Base-by-base conservation (phyloP, 2,888 invertebrate genomes). In the Acanthosoma haemorrhoidale region DNA sequence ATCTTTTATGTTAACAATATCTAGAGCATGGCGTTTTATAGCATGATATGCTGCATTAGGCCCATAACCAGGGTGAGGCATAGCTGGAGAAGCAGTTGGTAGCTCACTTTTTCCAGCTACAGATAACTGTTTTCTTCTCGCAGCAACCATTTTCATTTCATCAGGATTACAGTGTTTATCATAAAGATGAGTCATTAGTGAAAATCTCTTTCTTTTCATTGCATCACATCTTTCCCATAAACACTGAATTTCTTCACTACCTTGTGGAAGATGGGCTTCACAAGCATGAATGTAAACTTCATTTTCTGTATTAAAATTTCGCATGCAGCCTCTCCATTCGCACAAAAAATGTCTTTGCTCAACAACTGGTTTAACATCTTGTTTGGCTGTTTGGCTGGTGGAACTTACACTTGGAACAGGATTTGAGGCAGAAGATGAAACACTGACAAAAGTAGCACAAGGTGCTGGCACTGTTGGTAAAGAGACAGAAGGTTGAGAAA, bases 11-110 rank as follows among this genome's bases (percentile, higher is more conserved):
- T 93, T 93, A 75, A 93, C 88, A 81, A 91, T 92, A 76, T 94
- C 94, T 21, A 92, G 85, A 8, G 96, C 93, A 80, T 98, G 98
- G 75, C 98, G 87, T 79, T 95, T 92, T 72, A 99, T 95, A 0
- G 99, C 99, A 76, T 97, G 96, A 74, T 95, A 85, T 3, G 99
- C 99, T 11, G 99, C 98, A 79, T 96, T 95, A 4, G 91, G 92
- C 58, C 92, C 94, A 79, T 96, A 96, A 11, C 94, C 94, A n/a
- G 94, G 88, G 79, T 88, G 87, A 77, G 76, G 85, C 76, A 82
- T 86, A 78, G 82, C 81, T 75, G 80, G 84, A 76, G 80, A 84
- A 78, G 80, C 85, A 69, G 80, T 84, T 78, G 80, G 85, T 70
- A 80, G 85, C 79, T 83, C 82, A 61, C 81, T 80, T 73, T 81